phyloP scores from a whole-genome alignment of 2,113 vertebrate species.

The Perca schrenkii region DNA sequence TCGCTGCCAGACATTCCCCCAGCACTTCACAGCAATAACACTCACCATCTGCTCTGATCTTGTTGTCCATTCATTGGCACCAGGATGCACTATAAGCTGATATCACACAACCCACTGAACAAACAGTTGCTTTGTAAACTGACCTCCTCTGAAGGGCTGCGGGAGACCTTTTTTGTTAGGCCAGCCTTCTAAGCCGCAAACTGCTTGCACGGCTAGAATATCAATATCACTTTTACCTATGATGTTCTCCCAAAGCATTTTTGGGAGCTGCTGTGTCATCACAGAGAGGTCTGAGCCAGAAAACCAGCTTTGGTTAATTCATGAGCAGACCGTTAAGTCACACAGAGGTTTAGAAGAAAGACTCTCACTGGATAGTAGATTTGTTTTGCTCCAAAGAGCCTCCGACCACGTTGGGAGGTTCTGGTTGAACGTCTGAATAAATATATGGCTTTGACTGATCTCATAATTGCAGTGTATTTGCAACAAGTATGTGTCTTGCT shows the following conservation, averaged over 20 bases:
- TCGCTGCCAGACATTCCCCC: constrained; percentile 9
- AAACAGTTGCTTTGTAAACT: constrained; percentile 60
- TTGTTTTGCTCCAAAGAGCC: constrained; percentile 28
- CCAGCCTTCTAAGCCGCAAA: constrained; percentile 14
- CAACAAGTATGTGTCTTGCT: constrained; percentile 46
- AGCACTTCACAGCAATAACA: constrained; percentile 29
- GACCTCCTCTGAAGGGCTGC: constrained; percentile 31
- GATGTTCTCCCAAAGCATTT: constrained; percentile 41
- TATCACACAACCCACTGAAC: constrained; percentile 47
- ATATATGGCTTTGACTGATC: constrained; percentile 58
- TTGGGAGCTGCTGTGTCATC: constrained; percentile 33
- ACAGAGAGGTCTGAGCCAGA: constrained; percentile 27
- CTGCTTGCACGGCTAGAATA: constrained; percentile 44
- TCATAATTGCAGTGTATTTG: constrained; percentile 68
- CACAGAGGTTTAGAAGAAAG: constrained; percentile 1
- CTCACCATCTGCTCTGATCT: constrained; percentile 38
- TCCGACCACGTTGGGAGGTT: constrained; percentile 41
- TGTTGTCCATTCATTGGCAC: constrained; percentile 40
- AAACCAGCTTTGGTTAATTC: constrained; percentile 33
- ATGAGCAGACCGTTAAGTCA: constrained; percentile 31
- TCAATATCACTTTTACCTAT: constrained; percentile 47
- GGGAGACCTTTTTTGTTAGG: constrained; percentile 24
- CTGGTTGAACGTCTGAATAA: constrained; percentile 47
- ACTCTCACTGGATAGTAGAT: constrained; percentile 8
- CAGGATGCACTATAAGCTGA: constrained; percentile 17